Percentiles rank a stretch among this genome's conserved stretches.
Conservation (phyloP, 2,888 invertebrate species). For the Agapostemon virescens region DNA sequence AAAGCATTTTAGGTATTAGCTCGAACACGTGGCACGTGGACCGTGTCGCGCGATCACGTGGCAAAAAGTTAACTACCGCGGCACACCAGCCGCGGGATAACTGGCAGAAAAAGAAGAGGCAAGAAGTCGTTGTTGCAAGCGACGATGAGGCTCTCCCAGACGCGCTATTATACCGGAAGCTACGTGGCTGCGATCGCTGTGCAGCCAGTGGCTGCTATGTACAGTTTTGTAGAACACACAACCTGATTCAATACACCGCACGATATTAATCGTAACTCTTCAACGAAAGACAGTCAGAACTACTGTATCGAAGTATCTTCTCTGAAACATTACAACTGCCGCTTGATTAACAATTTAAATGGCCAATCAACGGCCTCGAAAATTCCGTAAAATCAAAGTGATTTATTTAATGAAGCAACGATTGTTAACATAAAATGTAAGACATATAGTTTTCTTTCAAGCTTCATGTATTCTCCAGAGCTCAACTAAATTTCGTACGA, state of each 20-base stretch:
- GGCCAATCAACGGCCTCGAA: too few relatives aligned
- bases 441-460: too few relatives aligned
- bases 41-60: conserved; percentile 65
- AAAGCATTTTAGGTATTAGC: conserved; percentile 66
- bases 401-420: too few relatives aligned
- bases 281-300: not conserved
- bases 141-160: conserved; percentile 43
- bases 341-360: too few relatives aligned
- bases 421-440: too few relatives aligned
- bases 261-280: not conserved
- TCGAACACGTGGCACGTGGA: conserved; percentile 67
- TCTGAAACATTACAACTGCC: too few relatives aligned
- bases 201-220: conserved; percentile 29
- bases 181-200: conserved; percentile 26
- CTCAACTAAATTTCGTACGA: too few relatives aligned
- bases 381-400: too few relatives aligned
- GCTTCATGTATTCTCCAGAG: too few relatives aligned
- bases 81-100: conserved; percentile 42
- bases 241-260: conserved; percentile 21
- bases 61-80: conserved; percentile 63
- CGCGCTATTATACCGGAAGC: conserved; percentile 68
- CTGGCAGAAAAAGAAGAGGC: conserved; percentile 40
- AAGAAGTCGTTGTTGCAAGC: conserved; percentile 46
- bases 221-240: conserved; percentile 48
- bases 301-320: not conserved